Conservation (phyloP, 2,113 vertebrate genomes). For the Chroicocephalus ridibundus region DNA sequence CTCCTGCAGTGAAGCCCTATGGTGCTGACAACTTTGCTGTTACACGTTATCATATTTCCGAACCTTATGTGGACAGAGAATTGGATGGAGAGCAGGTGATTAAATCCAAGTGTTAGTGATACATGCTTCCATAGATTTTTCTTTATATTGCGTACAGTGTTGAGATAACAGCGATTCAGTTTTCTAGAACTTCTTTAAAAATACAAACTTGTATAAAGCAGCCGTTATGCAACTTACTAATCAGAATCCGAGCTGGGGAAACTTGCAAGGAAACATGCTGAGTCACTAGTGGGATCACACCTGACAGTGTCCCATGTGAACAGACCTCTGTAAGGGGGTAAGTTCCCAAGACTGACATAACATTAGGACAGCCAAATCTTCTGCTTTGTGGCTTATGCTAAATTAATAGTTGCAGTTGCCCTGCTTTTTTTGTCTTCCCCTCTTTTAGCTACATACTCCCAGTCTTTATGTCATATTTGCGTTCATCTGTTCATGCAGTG, state of each 20-base stretch:
- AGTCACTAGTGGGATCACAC: background rate
- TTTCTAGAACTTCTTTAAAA: background rate
- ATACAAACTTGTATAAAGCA: background rate
- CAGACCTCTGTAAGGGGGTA: background rate
- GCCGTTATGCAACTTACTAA: background rate
- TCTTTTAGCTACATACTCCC: background rate
- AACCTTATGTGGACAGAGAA: constrained; percentile 79
- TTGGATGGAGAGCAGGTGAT: constrained; percentile 77
- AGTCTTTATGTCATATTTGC: background rate
- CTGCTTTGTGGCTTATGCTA: background rate
- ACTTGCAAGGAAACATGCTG: background rate
- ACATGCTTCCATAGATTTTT: fast-evolving
- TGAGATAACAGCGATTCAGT: background rate
- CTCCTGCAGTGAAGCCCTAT: constrained; percentile 63
- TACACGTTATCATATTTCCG: constrained; percentile 82
- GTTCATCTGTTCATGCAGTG: background rate
- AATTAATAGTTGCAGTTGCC: background rate
- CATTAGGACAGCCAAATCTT: background rate
- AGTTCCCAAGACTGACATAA: background rate
- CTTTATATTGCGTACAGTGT: background rate
- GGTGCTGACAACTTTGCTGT: constrained; percentile 76
- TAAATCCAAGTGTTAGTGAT: background rate
- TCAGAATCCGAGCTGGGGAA: background rate
- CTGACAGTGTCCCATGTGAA: background rate
- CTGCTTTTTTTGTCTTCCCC: background rate